Base-by-base conservation (phyloP, 1,140 invertebrate species). In the Habropoda laboriosa region DNA sequence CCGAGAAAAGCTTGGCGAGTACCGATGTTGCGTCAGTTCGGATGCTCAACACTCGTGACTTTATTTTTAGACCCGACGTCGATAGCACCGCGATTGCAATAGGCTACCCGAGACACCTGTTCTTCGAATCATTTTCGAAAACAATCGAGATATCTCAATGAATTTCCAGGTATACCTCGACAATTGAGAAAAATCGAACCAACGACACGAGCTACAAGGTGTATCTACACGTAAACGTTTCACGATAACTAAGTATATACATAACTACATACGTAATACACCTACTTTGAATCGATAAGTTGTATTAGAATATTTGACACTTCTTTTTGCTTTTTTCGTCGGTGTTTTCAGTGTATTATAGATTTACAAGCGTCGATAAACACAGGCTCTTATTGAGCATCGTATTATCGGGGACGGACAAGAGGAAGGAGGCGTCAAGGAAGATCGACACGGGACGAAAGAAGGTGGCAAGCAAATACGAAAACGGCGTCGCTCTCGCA, bases 401-500 rank as follows among this genome's bases (percentile, higher is more conserved):
- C 63, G 63, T 66, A 45, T 66, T 45, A 40, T 66, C 40, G 27
- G 24, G n/a, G 27, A 30, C 40, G 63, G 30, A 64, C n/a, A 64
- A 18, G 24, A 64, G 61, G n/a, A n/a, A n/a, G 30, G 45, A 63
- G 30, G 32, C 63, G 49, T 21, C 40, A 16, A 18, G 32, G 42
- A 38, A 58, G 35, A 63, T 79, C 57, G 47, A 45, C 27, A 40
- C 32, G 21, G 57, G 68, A 82, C 55, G 72, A 38, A 72, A 70
- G 32, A 58, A 70, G 64, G 75, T 55, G 68, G 76, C 53, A 27
- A 66, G 42, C 53, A 45, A 58, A 81, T 87, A 79, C 71, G 64
- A 90, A 82, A 90, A 86, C 84, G 79, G 64, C 80, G 72, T 86
- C 68, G 81, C 70, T 74, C 38, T 79, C 79, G 82, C 70, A 77